Evolutionary conservation across 2,888 invertebrate species (phyloP), one percentile per base, ranked within the genome.

Genomic region (Drosophila trichaetosa): DNA sequence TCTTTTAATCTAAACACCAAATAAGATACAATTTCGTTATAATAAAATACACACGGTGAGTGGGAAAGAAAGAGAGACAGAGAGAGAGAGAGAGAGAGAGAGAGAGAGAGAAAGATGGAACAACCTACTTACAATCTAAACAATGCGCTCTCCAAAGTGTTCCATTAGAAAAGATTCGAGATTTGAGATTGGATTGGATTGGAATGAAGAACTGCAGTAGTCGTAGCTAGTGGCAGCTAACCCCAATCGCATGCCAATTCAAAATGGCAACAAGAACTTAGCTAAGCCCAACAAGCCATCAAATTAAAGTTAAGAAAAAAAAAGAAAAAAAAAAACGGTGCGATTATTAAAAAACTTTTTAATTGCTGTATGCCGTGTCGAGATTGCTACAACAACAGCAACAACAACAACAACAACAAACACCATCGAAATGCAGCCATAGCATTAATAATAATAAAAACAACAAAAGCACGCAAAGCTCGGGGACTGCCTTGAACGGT

Each of bases 1-100:
- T 90, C 89, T 90, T 88, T 77, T 79, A 67, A 79, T 82, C 84
- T 88, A 84, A 88, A 83, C 76, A 86, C 84, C 83, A 84, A 86
- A 86, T 86, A 86, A 89, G 88, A 89, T 79, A 82, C 80, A 78
- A 71, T 80, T 83, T 77, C 59, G 75, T 65, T 53, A 49, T 57
- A 73, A 70, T 74, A 71, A 73, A 80, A 34, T 34, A 34, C 34
- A 13, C 5, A 34, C 5, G 8, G 38, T 4, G 18, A 18, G 38
- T 38, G 18, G 4, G 8, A 46, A 42, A 21, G 7, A 46, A 5
- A 36, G 13, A 34, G 21, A 21, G 21, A 3, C 6, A 6, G 21
- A 42, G 3, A 27, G 27, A 38, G 8, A 38, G 38, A 7, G 18
- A 36, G 1, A 40, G 40, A 21, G n/a, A 36, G 16, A 36, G 36